Base-by-base conservation (phyloP, 1,140 invertebrate genomes). In the Drosophila nannoptera region DNA sequence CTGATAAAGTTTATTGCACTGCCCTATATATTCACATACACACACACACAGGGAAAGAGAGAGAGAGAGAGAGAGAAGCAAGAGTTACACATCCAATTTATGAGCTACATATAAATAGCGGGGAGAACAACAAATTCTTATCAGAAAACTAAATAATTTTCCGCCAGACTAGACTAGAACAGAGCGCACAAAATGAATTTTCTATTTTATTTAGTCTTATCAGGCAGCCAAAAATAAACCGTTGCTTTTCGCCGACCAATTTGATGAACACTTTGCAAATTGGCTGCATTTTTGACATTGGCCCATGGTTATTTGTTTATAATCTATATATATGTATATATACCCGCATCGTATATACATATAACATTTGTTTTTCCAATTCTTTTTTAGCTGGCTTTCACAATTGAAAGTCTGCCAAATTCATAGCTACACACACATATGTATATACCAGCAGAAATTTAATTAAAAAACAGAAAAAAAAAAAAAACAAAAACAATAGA, bases 231-330 rank as follows among this genome's bases (percentile, higher is more conserved):
- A 22, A 50, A 8, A 50, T 33, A 43, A 16, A 60, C 9, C 14
- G 4, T 0, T 36, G 31, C 35, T 32, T 6, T 55, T 56, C 11
- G 36, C 40, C 31, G 49, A 7, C 50, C 33, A 32, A 54, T 29
- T 54, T 54, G n/a, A 56, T 6, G 40, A 38, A 40, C 35, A 7
- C n/a, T 75, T 56, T 55, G 55, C 50, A 55, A 63, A 63, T 46
- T 69, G 55, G 35, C 9, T 81, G 77, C 74, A 81, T 67, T 70
- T 75, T 59, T 81, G 77, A 81, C 78, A 81, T 82, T 81, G 77
- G 16, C 64, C 65, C 33, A 52, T 54, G 43, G 52, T 53, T 56
- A 48, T 55, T 77, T 74, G 69, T 67, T 65, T 73, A 67, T 70
- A 74, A 49, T 46, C 53, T 66, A 32, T 65, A 31, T 56, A 38